Evolutionary conservation across 1,140 invertebrate species (phyloP).

Genomic region (Listronotus bonariensis): DNA sequence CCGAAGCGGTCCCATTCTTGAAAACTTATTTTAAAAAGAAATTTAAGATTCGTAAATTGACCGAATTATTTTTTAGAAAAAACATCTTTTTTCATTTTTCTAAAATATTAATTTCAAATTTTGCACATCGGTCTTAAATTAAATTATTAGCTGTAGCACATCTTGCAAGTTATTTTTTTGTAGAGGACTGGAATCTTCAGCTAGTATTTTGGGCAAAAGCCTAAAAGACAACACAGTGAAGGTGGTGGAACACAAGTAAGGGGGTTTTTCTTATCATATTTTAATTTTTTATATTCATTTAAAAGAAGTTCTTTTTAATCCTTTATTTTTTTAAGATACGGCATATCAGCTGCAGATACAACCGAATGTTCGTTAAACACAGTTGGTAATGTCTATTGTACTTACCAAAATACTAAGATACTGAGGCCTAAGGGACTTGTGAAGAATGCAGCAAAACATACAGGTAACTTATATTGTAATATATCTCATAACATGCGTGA

Average conservation of each 20-base stretch:
- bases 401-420: slow-evolving; percentile 64
- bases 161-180: too few species aligned
- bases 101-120: too few species aligned
- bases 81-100: too few species aligned
- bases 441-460: slow-evolving; percentile 67
- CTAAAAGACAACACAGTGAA: slow-evolving; percentile 72
- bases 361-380: slow-evolving; percentile 66
- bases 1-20: too few species aligned
- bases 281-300: slow-evolving; percentile 16
- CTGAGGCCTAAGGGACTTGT: slow-evolving; percentile 68
- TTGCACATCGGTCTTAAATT: too few species aligned
- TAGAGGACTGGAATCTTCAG: slow-evolving; percentile 67
- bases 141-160: too few species aligned
- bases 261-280: slow-evolving; percentile 32
- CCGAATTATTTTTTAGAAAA: too few species aligned
- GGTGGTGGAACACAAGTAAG: slow-evolving; percentile 71
- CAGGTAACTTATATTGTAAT: slow-evolving; percentile 57
- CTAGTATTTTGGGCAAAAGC: slow-evolving; percentile 65
- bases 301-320: not conserved
- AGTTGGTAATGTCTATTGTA: slow-evolving; percentile 66
- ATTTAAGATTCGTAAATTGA: too few species aligned
- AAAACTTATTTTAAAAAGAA: too few species aligned
- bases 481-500: too few species aligned
- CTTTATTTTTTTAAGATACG: slow-evolving; percentile 61
- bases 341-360: slow-evolving; percentile 62